Evolutionary conservation across 2,888 invertebrate species (phyloP).

Genomic region (Pachymerium ferrugineum): DNA sequence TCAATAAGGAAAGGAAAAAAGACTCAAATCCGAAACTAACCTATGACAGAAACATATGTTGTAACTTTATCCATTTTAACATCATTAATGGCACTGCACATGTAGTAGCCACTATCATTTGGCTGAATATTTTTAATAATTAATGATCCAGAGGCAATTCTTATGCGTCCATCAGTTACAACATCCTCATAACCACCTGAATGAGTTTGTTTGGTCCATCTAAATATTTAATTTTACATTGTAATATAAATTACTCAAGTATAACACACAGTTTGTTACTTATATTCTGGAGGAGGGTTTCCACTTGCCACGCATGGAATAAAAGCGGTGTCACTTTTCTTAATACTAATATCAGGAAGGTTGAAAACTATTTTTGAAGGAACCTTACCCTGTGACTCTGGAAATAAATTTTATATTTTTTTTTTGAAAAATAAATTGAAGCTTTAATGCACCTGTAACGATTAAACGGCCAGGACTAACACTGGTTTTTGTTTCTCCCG

Average conservation of each 20-base stretch:
- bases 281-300: not conserved
- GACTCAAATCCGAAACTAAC: not conserved
- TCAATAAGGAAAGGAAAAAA: not conserved
- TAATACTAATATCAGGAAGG: not conserved
- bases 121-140: not conserved
- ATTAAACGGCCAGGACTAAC: too few relatives aligned
- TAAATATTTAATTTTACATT: not conserved
- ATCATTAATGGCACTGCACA: not conserved
- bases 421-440: too few relatives aligned
- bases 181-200: not conserved
- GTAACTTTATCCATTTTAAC: not conserved
- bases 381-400: conserved; percentile 20
- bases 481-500: too few relatives aligned
- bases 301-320: not conserved
- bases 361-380: conserved; percentile 20
- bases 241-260: not conserved
- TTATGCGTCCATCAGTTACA: not conserved
- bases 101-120: not conserved
- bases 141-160: not conserved
- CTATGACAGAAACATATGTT: not conserved
- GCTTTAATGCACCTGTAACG: too few relatives aligned
- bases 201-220: not conserved
- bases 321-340: not conserved
- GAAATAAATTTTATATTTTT: too few relatives aligned
- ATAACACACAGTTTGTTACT: too few relatives aligned